Evolutionary conservation across 2,113 vertebrate species (phyloP).

Genomic region (Albula goreensis): DNA sequence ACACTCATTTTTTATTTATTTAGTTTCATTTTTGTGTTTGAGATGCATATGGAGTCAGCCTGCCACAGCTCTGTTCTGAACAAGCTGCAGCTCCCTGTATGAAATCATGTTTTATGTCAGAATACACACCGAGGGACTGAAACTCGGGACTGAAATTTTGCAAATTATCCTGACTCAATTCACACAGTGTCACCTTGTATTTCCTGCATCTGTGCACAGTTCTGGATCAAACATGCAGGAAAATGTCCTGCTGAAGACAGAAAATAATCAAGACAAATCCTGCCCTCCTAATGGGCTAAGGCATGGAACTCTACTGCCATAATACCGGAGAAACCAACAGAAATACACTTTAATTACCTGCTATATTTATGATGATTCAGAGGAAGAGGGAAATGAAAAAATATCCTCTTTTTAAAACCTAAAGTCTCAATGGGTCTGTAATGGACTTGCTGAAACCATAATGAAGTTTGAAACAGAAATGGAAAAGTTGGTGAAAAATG

Average conservation of each 20-base stretch:
- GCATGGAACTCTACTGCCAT: conserved; percentile 7
- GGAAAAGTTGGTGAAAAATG: conserved; percentile 12
- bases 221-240: conserved; percentile 10
- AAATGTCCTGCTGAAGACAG: neutral
- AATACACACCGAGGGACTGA: neutral
- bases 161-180: conserved; percentile 26
- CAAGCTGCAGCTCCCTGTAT: conserved; percentile 12
- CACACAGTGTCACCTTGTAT: conserved; percentile 22
- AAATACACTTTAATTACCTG: conserved; percentile 15
- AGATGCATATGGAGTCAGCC: neutral
- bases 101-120: conserved; percentile 25
- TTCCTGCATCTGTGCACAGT: conserved; percentile 4
- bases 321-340: conserved; percentile 4
- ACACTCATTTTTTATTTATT: conserved; percentile 13
- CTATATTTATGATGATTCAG: conserved; percentile 31
- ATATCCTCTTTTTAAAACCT: conserved; percentile 10
- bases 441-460: conserved; percentile 34
- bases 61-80: neutral
- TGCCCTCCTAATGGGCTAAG: conserved; percentile 7
- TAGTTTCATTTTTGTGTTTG: conserved; percentile 18
- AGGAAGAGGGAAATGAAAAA: neutral
- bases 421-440: conserved; percentile 28
- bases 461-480: conserved; percentile 32
- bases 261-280: conserved; percentile 17
- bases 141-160: neutral